phyloP scores from a whole-genome alignment of 2,113 vertebrate species.

The Hirundichthys speculiger region DNA sequence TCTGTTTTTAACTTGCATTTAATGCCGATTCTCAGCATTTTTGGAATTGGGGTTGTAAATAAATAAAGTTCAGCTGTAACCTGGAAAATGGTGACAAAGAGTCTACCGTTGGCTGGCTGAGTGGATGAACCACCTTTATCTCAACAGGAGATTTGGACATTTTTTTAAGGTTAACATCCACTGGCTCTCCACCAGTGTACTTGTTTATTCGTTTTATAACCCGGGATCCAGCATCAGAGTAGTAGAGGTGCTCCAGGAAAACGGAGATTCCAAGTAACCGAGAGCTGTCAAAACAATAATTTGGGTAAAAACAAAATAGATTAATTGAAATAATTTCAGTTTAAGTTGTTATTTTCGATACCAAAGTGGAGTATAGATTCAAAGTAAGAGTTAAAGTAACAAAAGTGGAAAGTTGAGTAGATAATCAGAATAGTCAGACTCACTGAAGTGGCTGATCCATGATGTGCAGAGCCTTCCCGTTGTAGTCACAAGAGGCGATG shows the following conservation, averaged over 20 bases:
- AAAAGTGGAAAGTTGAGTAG: not conserved
- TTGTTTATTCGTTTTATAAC: constrained; percentile 85
- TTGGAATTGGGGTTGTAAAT: not conserved
- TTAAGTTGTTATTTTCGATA: too few relatives aligned
- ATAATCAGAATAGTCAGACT: constrained; percentile 23
- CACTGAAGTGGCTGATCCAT: constrained; percentile 78
- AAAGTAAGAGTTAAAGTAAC: not conserved
- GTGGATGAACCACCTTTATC: constrained; percentile 85
- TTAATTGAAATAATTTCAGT: too few relatives aligned
- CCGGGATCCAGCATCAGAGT: constrained; percentile 79
- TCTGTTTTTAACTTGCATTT: too few relatives aligned
- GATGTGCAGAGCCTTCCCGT: constrained; percentile 78
- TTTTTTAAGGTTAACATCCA: constrained; percentile 76
- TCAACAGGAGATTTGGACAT: constrained; percentile 74
- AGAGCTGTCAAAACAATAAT: constrained; percentile 68
- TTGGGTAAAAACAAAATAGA: too few relatives aligned
- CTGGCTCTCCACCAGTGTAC: constrained; percentile 81
- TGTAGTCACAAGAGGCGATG: constrained; percentile 85
- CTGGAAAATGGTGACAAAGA: constrained; percentile 38
- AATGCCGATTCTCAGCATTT: not conserved
- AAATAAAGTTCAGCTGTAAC: constrained; percentile 42
- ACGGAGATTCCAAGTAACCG: constrained; percentile 79
- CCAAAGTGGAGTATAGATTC: too few relatives aligned
- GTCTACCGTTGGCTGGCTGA: constrained; percentile 76
- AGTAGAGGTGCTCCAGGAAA: constrained; percentile 86